phyloP scores from a whole-genome alignment of 2,888 invertebrate genomes.

The Eupeodes latifasciatus region DNA sequence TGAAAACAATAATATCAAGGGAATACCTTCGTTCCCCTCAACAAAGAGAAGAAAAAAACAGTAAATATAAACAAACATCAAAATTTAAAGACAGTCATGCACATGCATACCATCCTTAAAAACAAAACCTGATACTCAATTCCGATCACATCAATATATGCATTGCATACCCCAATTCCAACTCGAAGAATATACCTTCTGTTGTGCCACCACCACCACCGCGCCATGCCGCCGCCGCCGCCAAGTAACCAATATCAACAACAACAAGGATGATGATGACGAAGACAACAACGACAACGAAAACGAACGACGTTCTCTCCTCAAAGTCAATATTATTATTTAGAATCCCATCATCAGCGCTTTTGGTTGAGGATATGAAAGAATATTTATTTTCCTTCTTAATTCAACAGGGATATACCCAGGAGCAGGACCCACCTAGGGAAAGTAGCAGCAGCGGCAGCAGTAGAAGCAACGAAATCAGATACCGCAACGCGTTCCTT shows the following conservation, averaged over 20 bases:
- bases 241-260: constrained; percentile 20
- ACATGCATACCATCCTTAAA: constrained; percentile 40
- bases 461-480: constrained; percentile 52
- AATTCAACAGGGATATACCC: constrained; percentile 34
- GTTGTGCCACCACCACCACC: background rate
- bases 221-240: too few species aligned
- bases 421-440: background rate
- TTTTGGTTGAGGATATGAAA: constrained; percentile 74
- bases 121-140: constrained; percentile 6
- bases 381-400: constrained; percentile 61
- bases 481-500: constrained; percentile 57
- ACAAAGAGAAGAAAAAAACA: constrained; percentile 21
- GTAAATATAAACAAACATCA: constrained; percentile 59
- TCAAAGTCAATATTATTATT: constrained; percentile 76
- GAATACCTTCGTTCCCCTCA: background rate
- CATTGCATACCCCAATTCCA: background rate
- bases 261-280: constrained; percentile 17
- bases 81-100: constrained; percentile 37
- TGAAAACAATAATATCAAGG: background rate
- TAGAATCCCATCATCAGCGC: constrained; percentile 76
- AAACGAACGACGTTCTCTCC: constrained; percentile 58
- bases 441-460: background rate
- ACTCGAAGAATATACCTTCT: background rate
- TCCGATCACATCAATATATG: background rate
- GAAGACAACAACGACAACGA: constrained; percentile 15